Base-by-base conservation (phyloP, 2,888 invertebrate species). In the Catocala sponsa region DNA sequence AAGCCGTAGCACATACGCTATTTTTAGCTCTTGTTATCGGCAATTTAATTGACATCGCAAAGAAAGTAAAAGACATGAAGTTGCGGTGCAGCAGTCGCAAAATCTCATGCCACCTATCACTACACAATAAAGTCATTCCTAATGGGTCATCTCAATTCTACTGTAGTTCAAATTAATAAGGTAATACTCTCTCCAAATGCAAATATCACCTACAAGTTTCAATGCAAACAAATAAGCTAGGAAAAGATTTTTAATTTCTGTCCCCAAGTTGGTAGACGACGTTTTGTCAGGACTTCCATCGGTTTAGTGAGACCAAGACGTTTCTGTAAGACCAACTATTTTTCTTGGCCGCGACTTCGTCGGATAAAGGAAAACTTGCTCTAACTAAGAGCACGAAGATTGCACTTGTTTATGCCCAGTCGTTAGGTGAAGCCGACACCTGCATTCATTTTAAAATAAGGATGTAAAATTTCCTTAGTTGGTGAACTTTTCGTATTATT, bases 341-440 rank as follows among this genome's bases (percentile, higher is more conserved):
- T 84, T 83, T 82, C 82, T 80, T 80, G 68, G 72, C 61, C 73
- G 59, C 53, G 59, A 76, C 75, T 77, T 65, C 53, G 44, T 58
- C 57, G 71, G 68, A 72, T 76, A 76, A 75, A 76, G 68, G 72
- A 70, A 76, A 83, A 82, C 78, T 84, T 83, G 55, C 59, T 73
- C 69, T 65, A 68, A 73, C 75, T 71, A 64, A 78, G 70, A 69
- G 70, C 64, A 65, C 68, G 69, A 78, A 76, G 73, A 80, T 77
- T 70, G 73, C 72, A 70, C 72, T 74, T 71, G 70, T 78, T 80
- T 77, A 74, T 76, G 67, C 59, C 41, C 56, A 51, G 44, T 48
- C 58, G 54, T 59, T 63, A 61, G 55, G 58, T 56, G 56, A 62
- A 68, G 58, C 55, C 54, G 61, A 67, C 68, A 74, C 73, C 78